phyloP scores from a whole-genome alignment of 2,113 vertebrate genomes.

The Hemicordylus capensis region DNA sequence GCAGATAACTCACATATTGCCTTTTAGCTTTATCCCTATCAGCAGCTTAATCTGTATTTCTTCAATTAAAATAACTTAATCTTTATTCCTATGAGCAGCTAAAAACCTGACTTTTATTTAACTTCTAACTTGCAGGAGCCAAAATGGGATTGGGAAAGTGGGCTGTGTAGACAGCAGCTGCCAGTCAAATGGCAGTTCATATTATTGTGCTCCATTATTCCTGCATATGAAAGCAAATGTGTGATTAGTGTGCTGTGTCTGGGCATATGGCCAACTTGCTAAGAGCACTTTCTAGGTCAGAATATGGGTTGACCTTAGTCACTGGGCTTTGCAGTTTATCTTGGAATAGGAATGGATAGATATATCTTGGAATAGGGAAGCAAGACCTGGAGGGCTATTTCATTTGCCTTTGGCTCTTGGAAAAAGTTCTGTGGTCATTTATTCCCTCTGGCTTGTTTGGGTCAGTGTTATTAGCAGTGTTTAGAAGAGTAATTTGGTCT shows the following conservation, averaged over 20 bases:
- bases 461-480: background rate
- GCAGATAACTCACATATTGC: too few relatives aligned
- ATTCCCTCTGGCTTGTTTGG: background rate
- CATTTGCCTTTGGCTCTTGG: background rate
- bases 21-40: too few relatives aligned
- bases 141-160: background rate
- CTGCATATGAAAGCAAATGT: background rate
- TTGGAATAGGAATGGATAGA: background rate
- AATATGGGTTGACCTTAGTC: constrained; percentile 30
- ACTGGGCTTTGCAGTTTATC: background rate
- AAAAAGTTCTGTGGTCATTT: constrained; percentile 4
- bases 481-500: background rate
- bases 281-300: constrained; percentile 22
- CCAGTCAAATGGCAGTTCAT: background rate
- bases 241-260: background rate
- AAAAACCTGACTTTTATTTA: background rate
- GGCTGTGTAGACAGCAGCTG: background rate
- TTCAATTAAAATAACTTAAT: too few relatives aligned
- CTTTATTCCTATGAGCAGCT: background rate
- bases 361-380: constrained; percentile 2
- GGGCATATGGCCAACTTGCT: constrained; percentile 1
- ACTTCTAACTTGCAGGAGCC: background rate
- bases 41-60: too few relatives aligned
- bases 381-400: background rate
- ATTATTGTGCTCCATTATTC: background rate